Evolutionary conservation across 2,113 vertebrate species (phyloP).

Genomic region (Pseudolaguvia tuberculata): DNA sequence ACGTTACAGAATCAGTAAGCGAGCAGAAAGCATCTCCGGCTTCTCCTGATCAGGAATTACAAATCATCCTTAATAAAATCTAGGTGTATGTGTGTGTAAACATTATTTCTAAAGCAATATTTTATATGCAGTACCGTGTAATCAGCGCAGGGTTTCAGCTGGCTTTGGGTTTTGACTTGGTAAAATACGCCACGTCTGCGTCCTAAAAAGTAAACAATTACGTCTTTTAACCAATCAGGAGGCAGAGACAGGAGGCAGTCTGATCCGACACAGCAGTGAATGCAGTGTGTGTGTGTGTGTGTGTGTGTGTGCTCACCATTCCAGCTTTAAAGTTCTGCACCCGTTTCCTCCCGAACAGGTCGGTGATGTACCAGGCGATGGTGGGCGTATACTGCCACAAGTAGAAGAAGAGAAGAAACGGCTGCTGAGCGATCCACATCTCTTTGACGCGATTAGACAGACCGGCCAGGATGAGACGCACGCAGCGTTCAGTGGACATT

Average conservation of each 20-base stretch:
- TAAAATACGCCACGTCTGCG: slow-evolving; percentile 79
- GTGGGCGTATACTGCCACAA: slow-evolving; percentile 87
- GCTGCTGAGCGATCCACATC: slow-evolving; percentile 85
- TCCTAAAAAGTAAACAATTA: slow-evolving; percentile 67
- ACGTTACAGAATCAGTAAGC: no score
- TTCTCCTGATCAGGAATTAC: no score
- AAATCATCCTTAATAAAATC: no score
- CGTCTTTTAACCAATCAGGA: not conserved
- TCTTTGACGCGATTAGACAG: slow-evolving; percentile 80
- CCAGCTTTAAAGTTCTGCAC: slow-evolving; percentile 86
- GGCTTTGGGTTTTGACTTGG: slow-evolving; percentile 63
- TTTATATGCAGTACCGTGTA: not conserved
- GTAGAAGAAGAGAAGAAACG: slow-evolving; percentile 76
- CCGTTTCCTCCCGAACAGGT: slow-evolving; percentile 71
- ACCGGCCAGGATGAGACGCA: slow-evolving; percentile 78
- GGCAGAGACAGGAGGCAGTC: not conserved
- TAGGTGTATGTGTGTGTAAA: not conserved
- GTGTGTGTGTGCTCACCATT: slow-evolving; percentile 68
- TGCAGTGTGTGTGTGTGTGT: not conserved
- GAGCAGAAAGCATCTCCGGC: no score
- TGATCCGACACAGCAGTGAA: not conserved
- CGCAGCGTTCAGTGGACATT: slow-evolving; percentile 84
- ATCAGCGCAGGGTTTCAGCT: slow-evolving; percentile 49
- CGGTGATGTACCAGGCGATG: slow-evolving; percentile 74
- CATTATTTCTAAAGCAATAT: no score